phyloP scores from a whole-genome alignment of 2,888 invertebrate genomes.

The Argyra leucocephala region DNA sequence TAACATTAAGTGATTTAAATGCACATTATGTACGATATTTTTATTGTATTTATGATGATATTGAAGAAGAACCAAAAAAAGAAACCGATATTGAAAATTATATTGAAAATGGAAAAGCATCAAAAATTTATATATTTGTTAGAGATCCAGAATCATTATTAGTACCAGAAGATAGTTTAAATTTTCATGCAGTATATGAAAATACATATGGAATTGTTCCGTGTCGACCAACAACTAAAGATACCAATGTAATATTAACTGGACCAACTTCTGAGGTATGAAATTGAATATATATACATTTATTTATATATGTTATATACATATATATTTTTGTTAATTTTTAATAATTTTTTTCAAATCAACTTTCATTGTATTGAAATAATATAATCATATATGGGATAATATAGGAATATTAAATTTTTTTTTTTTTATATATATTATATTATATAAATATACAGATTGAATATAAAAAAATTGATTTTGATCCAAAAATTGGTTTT shows the following conservation, averaged over 20 bases:
- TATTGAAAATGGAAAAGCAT: conserved; percentile 36
- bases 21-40: conserved; percentile 49
- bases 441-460: conserved; percentile 18
- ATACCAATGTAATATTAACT: conserved; percentile 45
- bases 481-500: conserved; percentile 32
- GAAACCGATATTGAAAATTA: conserved; percentile 35
- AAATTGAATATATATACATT: no score
- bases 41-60: conserved; percentile 46
- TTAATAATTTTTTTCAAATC: no score
- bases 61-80: conserved; percentile 26
- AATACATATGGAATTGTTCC: conserved; percentile 47
- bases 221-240: conserved; percentile 55
- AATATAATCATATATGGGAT: no score
- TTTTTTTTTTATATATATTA: conserved; percentile 10
- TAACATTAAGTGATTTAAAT: conserved; percentile 45
- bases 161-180: conserved; percentile 34
- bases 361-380: no score
- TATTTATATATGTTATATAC: not conserved
- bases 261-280: conserved; percentile 40
- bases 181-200: conserved; percentile 42
- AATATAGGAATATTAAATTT: no score
- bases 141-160: conserved; percentile 46
- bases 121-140: conserved; percentile 49
- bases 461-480: conserved; percentile 26
- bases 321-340: no score